Conservation (phyloP, 2,797 vertebrate species). For the Lemur catta region DNA sequence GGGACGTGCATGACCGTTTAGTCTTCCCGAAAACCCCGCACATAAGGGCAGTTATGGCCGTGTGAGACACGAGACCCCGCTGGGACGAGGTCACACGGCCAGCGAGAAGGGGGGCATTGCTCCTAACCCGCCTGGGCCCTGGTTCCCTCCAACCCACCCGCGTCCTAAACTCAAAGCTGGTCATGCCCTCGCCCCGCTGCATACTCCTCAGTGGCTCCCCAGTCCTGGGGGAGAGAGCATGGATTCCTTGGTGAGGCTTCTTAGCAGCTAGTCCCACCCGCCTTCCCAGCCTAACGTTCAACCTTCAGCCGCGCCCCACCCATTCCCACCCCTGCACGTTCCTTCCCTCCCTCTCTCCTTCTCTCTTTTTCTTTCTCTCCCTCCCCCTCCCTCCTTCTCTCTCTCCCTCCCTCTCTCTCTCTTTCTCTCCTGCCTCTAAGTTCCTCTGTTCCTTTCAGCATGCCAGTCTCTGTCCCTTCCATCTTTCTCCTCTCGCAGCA, state of each 20-base stretch:
- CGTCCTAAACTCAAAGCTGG: neutral
- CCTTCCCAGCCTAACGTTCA: too few relatives aligned
- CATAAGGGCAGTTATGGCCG: neutral
- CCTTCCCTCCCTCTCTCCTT: accelerated
- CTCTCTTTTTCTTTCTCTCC: neutral
- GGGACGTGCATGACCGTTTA: accelerated
- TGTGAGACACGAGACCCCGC: accelerated
- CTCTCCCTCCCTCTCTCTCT: neutral
- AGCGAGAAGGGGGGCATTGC: accelerated
- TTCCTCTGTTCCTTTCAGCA: accelerated
- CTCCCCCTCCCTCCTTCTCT: accelerated
- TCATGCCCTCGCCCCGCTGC: accelerated
- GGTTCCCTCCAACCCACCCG: accelerated
- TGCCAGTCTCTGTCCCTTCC: too few relatives aligned
- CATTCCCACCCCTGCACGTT: neutral
- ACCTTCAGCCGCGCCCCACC: accelerated
- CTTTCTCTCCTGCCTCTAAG: too few relatives aligned
- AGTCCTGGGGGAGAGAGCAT: neutral
- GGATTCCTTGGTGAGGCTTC: accelerated
- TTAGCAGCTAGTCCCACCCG: accelerated
- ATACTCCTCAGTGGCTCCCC: neutral
- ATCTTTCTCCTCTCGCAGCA: neutral
- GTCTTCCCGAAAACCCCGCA: neutral
- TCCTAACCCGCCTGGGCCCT: accelerated
- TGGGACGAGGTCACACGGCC: accelerated